These are phyloP conservation scores for Pseudomyrmex gracilis DNA, from an alignment of 1,140 invertebrate species.

Conservation along the genomic window DNA sequence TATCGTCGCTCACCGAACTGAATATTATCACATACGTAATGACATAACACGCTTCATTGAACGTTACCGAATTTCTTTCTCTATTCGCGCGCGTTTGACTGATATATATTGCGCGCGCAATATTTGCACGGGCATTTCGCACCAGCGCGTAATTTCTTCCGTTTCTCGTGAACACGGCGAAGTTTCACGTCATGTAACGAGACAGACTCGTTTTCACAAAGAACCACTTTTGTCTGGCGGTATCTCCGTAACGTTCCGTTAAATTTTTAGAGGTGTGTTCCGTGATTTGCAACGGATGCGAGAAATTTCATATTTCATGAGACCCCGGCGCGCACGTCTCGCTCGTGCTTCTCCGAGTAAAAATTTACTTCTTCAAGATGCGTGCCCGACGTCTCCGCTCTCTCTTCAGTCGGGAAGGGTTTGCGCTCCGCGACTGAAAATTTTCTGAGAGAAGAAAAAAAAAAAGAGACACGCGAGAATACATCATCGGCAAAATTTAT, in stretches of 20 bases:
- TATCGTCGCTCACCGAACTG: not conserved
- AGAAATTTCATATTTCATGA: constrained; percentile 62
- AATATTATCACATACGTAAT: constrained; percentile 2
- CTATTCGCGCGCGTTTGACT: not conserved
- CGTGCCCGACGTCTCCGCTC: constrained; percentile 23
- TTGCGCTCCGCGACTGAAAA: constrained; percentile 23
- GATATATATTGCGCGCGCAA: no score
- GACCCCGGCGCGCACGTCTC: constrained; percentile 14
- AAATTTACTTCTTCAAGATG: constrained; percentile 51
- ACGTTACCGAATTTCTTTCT: not conserved
- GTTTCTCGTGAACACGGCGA: constrained; percentile 23
- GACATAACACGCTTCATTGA: not conserved
- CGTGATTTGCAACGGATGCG: constrained; percentile 61
- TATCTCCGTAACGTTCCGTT: constrained; percentile 38
- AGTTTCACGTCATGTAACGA: constrained; percentile 31
- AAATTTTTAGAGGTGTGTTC: constrained; percentile 51
- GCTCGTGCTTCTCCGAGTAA: constrained; percentile 11
- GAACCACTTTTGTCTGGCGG: constrained; percentile 49
- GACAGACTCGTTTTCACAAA: constrained; percentile 22
- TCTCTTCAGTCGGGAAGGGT: no score
- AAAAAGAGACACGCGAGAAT: constrained; percentile 4
- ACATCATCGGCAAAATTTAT: constrained; percentile 48
- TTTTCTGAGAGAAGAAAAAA: constrained; percentile 5
- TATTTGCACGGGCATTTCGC: not conserved
- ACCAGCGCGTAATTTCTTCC: constrained; percentile 18